These are phyloP conservation scores for Hemicrepidius hirtus DNA, from an alignment of 2,888 invertebrate genomes.

Conservation along the genomic window DNA sequence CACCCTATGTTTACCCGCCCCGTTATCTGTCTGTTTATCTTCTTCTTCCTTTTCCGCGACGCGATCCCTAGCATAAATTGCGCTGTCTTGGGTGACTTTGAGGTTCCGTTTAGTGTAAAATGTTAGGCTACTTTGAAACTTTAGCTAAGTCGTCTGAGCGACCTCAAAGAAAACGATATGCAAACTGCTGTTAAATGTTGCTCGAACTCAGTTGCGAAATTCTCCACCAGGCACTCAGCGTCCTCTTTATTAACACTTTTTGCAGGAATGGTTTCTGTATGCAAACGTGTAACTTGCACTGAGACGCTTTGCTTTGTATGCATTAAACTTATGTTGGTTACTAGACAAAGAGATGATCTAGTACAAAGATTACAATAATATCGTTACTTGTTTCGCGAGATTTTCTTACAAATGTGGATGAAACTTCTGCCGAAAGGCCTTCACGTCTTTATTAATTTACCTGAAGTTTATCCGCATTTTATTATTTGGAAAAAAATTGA, in stretches of 20 bases:
- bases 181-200: slow-evolving; percentile 39
- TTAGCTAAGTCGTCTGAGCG: slow-evolving; percentile 23
- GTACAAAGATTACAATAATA: neutral
- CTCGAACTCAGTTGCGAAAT: slow-evolving; percentile 30
- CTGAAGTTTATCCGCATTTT: no score
- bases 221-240: neutral
- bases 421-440: no score
- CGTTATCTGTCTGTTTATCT: slow-evolving; percentile 53
- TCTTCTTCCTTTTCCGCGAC: slow-evolving; percentile 46
- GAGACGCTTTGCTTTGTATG: neutral
- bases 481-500: no score
- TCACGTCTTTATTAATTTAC: neutral
- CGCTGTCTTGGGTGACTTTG: slow-evolving; percentile 34
- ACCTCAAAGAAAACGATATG: slow-evolving; percentile 36
- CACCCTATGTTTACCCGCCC: slow-evolving; percentile 52
- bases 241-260: slow-evolving; percentile 14
- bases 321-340: neutral
- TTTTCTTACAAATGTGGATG: no score
- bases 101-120: slow-evolving; percentile 44
- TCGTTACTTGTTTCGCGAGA: no score
- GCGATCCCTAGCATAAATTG: slow-evolving; percentile 37
- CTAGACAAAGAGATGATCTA: neutral
- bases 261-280: neutral
- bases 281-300: neutral
- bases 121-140: slow-evolving; percentile 32